Evolutionary conservation across 2,888 invertebrate genomes (phyloP), one percentile per base, ranked within the genome.

Genomic region (Archaeoteleia sp.): DNA sequence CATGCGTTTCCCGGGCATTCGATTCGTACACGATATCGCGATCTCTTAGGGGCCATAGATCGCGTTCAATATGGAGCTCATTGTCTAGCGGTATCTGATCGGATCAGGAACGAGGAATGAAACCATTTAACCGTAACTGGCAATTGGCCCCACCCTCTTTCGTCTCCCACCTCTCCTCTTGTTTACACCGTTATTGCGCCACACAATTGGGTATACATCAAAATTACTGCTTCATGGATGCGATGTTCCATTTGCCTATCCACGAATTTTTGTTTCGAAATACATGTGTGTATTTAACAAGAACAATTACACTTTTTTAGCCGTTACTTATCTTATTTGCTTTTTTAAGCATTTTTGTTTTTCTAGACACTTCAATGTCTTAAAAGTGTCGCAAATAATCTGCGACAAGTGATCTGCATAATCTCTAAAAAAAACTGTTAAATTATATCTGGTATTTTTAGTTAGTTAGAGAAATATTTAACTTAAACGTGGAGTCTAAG

Each of bases 11-110:
- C 61, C 55, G 60, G 46, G 45, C 61, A 60, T 63, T 68, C 55
- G 63, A 63, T 63, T 58, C 65, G 48, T 48, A 53, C 35, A 37
- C 42, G 48, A 53, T 65, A 69, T 57, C 54, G 45, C 58, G 71
- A 66, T 67, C 67, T 68, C 66, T 63, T 53, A 65, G 63, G 65
- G 69, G 27, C 61, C 51, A 68, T 72, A 72, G 63, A 72, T 72
- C 60, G 62, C 65, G 48, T 40, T 45, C 67, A 68, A 63, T 68
- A 68, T 62, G 48, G 60, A 58, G 55, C 74, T 74, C 73, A 74
- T 77, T 77, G 77, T 76, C 74, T 74, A 40, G 37, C 55, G 67
- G 61, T 77, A 78, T 76, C 76, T 72, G 76, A 76, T 78, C 67
- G 62, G 63, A 67, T 69, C 62, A 58, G 49, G 66, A 74, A 74